phyloP scores from a whole-genome alignment of 2,888 invertebrate species.

The Protula sp. region DNA sequence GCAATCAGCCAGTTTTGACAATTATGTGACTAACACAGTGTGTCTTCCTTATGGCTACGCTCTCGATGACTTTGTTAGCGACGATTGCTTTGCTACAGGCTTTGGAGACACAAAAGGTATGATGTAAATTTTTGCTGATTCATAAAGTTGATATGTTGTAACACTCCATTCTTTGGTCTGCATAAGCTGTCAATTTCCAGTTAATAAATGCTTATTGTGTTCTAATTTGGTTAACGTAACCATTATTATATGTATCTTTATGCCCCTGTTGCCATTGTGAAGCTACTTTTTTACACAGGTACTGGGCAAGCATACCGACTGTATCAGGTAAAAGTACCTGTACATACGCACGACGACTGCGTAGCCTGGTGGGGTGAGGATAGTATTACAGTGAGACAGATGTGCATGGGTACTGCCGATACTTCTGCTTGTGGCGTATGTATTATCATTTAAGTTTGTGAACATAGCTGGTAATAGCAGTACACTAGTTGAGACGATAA shows the following conservation, averaged over 20 bases:
- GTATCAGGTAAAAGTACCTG: slow-evolving; percentile 15
- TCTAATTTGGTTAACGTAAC: no score
- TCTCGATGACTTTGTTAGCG: slow-evolving; percentile 14
- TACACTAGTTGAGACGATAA: no score
- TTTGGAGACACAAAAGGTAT: slow-evolving; percentile 21
- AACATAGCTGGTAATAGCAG: no score
- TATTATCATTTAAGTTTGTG: no score
- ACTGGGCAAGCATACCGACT: slow-evolving; percentile 4
- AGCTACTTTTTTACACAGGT: slow-evolving; percentile 1
- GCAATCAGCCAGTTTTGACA: background rate
- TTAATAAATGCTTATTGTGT: no score
- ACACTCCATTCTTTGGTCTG: no score
- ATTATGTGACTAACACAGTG: slow-evolving; percentile 12
- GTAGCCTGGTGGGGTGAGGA: slow-evolving; percentile 6
- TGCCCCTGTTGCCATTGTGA: no score
- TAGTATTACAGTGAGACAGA: slow-evolving; percentile 9
- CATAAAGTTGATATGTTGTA: no score
- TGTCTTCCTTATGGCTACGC: slow-evolving; percentile 14
- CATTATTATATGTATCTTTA: no score
- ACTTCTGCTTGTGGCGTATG: slow-evolving; percentile 20
- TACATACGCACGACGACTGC: slow-evolving; percentile 10
- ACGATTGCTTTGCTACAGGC: slow-evolving; percentile 17
- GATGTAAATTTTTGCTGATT: no score
- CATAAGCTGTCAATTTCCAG: no score
- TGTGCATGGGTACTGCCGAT: slow-evolving; percentile 15